phyloP scores from a whole-genome alignment of 2,888 invertebrate genomes.

The Drosophila austrosaltans region DNA sequence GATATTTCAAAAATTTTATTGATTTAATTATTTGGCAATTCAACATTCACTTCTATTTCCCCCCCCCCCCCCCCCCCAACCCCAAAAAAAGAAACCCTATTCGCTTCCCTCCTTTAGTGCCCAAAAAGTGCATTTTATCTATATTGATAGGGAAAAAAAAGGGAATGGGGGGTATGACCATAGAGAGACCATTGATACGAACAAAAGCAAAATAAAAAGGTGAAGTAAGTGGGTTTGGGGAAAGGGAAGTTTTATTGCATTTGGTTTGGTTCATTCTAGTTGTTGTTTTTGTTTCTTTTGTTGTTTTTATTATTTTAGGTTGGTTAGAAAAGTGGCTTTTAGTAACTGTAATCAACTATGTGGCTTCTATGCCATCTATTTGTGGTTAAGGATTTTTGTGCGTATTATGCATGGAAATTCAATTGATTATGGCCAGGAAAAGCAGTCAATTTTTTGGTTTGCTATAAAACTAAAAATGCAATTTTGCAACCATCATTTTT shows the following conservation, averaged over 20 bases:
- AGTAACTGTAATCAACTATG: conserved; percentile 23
- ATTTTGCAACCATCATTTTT: not conserved
- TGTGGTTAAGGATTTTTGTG: conserved; percentile 14
- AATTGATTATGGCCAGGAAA: conserved; percentile 17
- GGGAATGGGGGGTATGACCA: not conserved
- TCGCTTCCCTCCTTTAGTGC: no score
- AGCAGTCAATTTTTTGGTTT: conserved; percentile 11
- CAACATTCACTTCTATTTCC: conserved; percentile 30
- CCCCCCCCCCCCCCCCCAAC: not conserved
- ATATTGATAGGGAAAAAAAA: not conserved
- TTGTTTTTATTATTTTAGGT: not conserved
- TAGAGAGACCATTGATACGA: not conserved
- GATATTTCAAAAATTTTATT: conserved; percentile 72
- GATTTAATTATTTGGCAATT: conserved; percentile 68
- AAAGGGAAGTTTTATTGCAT: conserved; percentile 9
- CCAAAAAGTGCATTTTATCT: conserved; percentile 17
- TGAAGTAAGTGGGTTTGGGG: not conserved
- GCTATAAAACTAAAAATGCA: conserved; percentile 13
- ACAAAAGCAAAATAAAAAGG: not conserved
- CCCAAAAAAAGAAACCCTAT: not conserved
- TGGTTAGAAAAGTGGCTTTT: conserved; percentile 13
- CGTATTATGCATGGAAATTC: conserved; percentile 21
- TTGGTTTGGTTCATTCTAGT: conserved; percentile 5
- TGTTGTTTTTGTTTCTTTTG: not conserved
- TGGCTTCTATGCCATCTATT: conserved; percentile 20